Conservation (phyloP, 2,113 vertebrate genomes). For the Tapirus terrestris region DNA sequence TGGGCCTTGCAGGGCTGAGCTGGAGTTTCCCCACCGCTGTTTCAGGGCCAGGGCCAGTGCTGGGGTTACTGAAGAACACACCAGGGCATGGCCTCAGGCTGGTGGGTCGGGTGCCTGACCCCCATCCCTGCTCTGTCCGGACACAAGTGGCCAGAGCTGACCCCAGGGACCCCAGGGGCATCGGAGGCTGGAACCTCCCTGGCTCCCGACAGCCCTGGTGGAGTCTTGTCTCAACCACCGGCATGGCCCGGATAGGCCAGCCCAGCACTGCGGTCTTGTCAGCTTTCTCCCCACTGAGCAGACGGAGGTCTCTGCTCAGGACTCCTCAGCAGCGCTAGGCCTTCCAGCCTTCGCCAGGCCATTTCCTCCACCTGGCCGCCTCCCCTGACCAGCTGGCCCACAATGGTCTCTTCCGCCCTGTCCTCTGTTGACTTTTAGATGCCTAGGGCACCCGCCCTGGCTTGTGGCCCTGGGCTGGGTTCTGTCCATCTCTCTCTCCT, state of each 20-base stretch:
- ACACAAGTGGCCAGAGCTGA: background rate
- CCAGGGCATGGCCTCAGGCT: background rate
- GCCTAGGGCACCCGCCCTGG: background rate
- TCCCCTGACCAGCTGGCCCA: no score
- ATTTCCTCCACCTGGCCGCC: background rate
- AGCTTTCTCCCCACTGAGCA: background rate
- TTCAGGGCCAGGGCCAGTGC: background rate
- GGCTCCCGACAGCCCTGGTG: background rate
- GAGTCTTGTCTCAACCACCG: background rate
- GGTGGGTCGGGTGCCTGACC: background rate
- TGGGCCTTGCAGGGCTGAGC: background rate
- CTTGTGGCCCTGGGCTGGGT: background rate
- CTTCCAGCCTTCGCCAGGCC: fast-evolving
- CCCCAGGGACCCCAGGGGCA: background rate
- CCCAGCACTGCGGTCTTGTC: no score
- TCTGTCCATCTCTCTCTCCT: background rate
- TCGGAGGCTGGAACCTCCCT: no score
- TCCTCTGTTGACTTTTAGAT: background rate
- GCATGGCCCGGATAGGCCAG: fast-evolving
- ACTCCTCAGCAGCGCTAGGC: background rate
- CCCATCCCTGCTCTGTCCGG: background rate
- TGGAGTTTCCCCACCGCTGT: background rate
- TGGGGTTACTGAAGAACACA: background rate
- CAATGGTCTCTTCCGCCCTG: background rate
- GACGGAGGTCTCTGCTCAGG: background rate